A percentile compares a stretch with the other conserved stretches of the same genome.
These are phyloP conservation scores for Leucozona laternaria DNA, from an alignment of 2,888 invertebrate genomes.

Conservation along the genomic window DNA sequence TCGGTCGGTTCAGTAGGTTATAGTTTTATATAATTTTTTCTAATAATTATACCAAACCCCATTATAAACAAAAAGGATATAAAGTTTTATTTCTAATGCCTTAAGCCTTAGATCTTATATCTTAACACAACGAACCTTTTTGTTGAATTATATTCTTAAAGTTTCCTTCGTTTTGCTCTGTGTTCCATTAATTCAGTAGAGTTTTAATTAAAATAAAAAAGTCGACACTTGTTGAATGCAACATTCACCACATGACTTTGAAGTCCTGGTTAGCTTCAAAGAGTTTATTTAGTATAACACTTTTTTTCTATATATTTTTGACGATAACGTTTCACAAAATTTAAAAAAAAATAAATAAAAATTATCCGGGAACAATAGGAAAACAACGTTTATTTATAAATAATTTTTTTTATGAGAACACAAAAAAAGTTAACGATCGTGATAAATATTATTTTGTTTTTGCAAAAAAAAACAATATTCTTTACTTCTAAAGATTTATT, in stretches of 20 bases:
- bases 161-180: neutral
- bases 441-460: neutral
- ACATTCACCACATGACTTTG: neutral
- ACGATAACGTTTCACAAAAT: neutral
- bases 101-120: too few species aligned
- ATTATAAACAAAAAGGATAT: too few species aligned
- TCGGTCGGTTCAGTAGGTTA: too few species aligned
- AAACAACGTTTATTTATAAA: neutral
- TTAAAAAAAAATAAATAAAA: neutral
- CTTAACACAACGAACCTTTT: conserved; percentile 22
- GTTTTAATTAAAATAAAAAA: neutral
- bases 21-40: too few species aligned
- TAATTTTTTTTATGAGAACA: neutral
- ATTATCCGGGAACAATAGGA: neutral
- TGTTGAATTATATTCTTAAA: neutral
- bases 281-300: neutral
- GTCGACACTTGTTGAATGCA: conserved; percentile 45
- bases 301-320: neutral
- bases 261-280: neutral
- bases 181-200: neutral
- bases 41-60: too few species aligned
- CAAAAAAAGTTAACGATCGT: neutral
- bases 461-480: neutral
- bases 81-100: too few species aligned
- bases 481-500: neutral